These are phyloP conservation scores for Acestrorhynchus altus DNA, from an alignment of 2,797 vertebrate species.

Conservation along the genomic window DNA sequence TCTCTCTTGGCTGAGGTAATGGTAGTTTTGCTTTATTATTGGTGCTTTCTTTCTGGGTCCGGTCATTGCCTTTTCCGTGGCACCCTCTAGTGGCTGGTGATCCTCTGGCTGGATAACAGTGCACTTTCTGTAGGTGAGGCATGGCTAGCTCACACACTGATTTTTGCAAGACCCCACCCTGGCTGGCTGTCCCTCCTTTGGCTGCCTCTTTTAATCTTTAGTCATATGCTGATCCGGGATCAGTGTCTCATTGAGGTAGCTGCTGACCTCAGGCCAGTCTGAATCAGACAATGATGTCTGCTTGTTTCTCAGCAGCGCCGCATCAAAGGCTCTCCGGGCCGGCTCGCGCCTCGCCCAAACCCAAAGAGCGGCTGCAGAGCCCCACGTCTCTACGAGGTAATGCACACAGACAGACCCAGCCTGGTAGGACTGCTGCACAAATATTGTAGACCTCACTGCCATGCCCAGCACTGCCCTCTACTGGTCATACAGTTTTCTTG, in stretches of 20 bases:
- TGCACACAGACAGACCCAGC: conserved; percentile 49
- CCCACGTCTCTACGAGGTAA: conserved; percentile 96
- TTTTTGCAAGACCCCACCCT: conserved; percentile 27
- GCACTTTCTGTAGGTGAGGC: conserved; percentile 32
- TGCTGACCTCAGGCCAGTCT: conserved; percentile 49
- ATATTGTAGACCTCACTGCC: background rate
- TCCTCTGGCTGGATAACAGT: conserved; percentile 28
- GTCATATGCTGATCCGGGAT: conserved; percentile 34
- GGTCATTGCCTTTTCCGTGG: conserved; percentile 49
- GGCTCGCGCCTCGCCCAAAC: conserved; percentile 90
- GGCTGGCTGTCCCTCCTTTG: conserved; percentile 24
- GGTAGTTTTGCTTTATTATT: conserved; percentile 40
- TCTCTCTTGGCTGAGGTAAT: conserved; percentile 33
- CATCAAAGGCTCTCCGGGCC: conserved; percentile 88
- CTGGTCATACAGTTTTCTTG: background rate
- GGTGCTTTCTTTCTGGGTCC: conserved; percentile 21
- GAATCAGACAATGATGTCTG: conserved; percentile 77
- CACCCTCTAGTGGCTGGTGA: conserved; percentile 68
- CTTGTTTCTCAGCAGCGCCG: conserved; percentile 85
- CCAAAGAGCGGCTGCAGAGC: conserved; percentile 95
- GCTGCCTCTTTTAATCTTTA: background rate
- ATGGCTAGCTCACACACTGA: conserved; percentile 33
- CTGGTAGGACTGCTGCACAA: background rate
- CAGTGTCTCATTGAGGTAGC: conserved; percentile 25
- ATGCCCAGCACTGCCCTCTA: background rate